A percentile compares a stretch with the other conserved stretches of the same genome.
Conservation (phyloP, 2,113 vertebrate genomes). For the Heliornis fulica region DNA sequence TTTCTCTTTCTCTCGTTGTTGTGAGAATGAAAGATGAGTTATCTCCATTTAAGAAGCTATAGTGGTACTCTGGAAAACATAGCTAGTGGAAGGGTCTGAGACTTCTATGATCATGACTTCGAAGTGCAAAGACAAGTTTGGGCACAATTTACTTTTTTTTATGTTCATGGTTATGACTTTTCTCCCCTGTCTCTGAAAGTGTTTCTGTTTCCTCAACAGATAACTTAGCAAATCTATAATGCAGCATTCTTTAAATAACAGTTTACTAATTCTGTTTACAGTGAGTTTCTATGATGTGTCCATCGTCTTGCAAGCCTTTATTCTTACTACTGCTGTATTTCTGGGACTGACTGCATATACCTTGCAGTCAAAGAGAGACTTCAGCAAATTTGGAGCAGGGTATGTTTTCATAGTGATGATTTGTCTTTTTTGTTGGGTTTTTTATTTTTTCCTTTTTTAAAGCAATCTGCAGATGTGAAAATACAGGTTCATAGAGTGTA, state of each 20-base stretch:
- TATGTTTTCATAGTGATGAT: constrained; percentile 61
- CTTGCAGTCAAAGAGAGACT: constrained; percentile 93
- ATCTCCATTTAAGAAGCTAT: not conserved
- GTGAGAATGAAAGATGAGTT: not conserved
- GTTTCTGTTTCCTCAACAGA: not conserved
- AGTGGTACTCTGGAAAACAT: not conserved
- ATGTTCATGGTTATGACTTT: not conserved
- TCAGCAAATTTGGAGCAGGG: constrained; percentile 92
- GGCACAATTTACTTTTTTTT: not conserved
- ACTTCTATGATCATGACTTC: not conserved
- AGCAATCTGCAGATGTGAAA: not conserved
- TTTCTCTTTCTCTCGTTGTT: not conserved
- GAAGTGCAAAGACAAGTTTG: not conserved
- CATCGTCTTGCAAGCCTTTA: constrained; percentile 87
- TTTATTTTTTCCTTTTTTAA: not conserved
- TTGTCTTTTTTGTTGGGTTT: no score
- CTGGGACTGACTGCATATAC: constrained; percentile 88
- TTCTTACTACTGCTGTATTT: constrained; percentile 89
- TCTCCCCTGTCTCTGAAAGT: not conserved
- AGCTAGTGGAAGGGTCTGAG: not conserved
- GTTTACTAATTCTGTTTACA: constrained; percentile 61
- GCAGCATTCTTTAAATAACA: not conserved
- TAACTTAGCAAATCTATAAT: not conserved
- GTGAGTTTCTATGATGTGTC: constrained; percentile 90
- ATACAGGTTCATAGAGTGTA: not conserved